These are phyloP conservation scores for Myiozetetes cayanensis DNA, from an alignment of 2,113 vertebrate genomes.

Conservation along the genomic window DNA sequence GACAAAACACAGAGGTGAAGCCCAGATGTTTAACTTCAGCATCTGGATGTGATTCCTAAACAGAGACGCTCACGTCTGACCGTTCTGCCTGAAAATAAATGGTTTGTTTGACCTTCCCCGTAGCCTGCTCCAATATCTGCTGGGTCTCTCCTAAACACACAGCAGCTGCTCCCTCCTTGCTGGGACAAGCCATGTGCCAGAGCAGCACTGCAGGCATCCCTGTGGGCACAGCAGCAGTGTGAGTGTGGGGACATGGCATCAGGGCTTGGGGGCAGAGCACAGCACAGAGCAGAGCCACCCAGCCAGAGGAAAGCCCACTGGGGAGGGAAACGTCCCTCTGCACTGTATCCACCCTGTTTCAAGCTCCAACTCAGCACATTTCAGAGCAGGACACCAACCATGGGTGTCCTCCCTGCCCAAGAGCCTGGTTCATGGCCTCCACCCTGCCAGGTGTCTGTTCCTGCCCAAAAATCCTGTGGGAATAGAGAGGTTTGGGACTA, in stretches of 20 bases:
- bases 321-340: not conserved
- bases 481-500: not conserved
- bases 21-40: conserved; percentile 66
- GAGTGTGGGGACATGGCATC: accelerated
- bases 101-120: conserved; percentile 34
- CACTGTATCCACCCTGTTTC: not conserved
- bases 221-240: accelerated
- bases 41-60: conserved; percentile 66
- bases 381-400: not conserved
- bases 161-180: not conserved
- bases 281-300: accelerated
- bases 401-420: not conserved
- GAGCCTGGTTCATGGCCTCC: not conserved
- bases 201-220: not conserved
- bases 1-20: conserved; percentile 58
- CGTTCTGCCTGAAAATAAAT: conserved; percentile 44
- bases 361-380: not conserved
- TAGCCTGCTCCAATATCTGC: not conserved
- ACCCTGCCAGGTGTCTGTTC: not conserved
- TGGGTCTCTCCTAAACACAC: not conserved
- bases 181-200: not conserved
- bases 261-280: accelerated
- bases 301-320: accelerated
- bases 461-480: not conserved
- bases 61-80: conserved; percentile 38